Base-by-base conservation (phyloP, 1,140 invertebrate genomes). In the Brachionus angularis region DNA sequence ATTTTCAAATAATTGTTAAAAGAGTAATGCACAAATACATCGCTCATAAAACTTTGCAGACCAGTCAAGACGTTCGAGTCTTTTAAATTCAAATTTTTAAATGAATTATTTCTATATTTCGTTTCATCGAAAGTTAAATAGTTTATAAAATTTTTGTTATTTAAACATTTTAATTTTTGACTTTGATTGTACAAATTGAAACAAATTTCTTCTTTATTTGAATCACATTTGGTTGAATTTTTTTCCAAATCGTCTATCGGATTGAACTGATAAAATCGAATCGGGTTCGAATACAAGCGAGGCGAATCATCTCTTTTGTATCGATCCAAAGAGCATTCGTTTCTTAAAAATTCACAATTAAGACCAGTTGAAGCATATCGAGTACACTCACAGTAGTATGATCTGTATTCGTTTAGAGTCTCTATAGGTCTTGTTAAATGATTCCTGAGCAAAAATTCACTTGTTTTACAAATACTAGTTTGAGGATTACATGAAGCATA, bases 101-200 rank as follows among this genome's bases (percentile, higher is more conserved):
- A 52, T 8, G 2, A 29, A 12, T 47, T 36, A n/a, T 52, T 52
- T 5, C 49, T 12, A 14, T 7, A 42, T 42, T 10, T 10, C 3
- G 49, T 27, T 23, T 67, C 62, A 31, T 67, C 62, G 29, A 67
- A 67, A 8, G 47, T 50, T 50, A 67, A 23, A 34, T 67, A 67
- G 42, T 49, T 67, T 1, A 47, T 16, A 12, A 12, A 34, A 18
- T 44, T 47, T 31, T 39, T 18, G n/a, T 39, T 14, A 29, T 18
- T n/a, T n/a, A n/a, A n/a, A n/a, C n/a, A n/a, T n/a, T n/a, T n/a
- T n/a, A n/a, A n/a, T n/a, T n/a, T n/a, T n/a, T n/a, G n/a, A n/a
- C n/a, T n/a, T n/a, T 47, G 25, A 12, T 67, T 67, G 12, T 34
- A 46, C 5, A 58, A 12, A 39, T 39, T 39, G 29, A 47, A 67